Evolutionary conservation across 2,888 invertebrate species (phyloP).

Genomic region (Lydus trimaculatus): DNA sequence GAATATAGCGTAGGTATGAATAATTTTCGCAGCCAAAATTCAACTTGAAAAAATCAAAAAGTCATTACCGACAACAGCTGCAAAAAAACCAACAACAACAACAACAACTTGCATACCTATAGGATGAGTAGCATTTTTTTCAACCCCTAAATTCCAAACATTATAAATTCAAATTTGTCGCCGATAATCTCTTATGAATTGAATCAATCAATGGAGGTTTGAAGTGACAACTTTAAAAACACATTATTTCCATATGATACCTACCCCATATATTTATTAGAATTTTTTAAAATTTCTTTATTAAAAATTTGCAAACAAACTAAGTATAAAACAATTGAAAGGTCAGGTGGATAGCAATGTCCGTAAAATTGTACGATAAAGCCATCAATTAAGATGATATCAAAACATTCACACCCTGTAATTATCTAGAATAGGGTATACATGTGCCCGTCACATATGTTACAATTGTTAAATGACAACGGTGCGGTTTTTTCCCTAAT

Average conservation of each 20-base stretch:
- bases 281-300: constrained; percentile 8
- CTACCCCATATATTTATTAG: not conserved
- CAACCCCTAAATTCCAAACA: constrained; percentile 43
- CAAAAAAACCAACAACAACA: constrained; percentile 10
- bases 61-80: constrained; percentile 24
- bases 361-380: constrained; percentile 11
- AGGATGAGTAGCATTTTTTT: constrained; percentile 41
- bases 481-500: constrained; percentile 21
- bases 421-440: constrained; percentile 22
- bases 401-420: constrained; percentile 30
- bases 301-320: not conserved
- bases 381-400: constrained; percentile 22
- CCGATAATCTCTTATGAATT: constrained; percentile 47
- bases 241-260: constrained; percentile 23
- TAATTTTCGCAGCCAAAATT: not conserved
- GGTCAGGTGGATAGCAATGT: not conserved
- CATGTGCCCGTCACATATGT: constrained; percentile 43
- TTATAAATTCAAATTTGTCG: constrained; percentile 49
- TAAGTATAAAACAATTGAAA: no score
- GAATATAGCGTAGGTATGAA: not conserved
- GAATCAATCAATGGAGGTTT: constrained; percentile 48
- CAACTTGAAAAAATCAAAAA: constrained; percentile 6
- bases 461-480: constrained; percentile 37
- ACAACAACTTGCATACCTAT: constrained; percentile 22
- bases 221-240: constrained; percentile 32